Evolutionary conservation across 2,888 invertebrate species (phyloP).

Genomic region (Lamproptera curius): DNA sequence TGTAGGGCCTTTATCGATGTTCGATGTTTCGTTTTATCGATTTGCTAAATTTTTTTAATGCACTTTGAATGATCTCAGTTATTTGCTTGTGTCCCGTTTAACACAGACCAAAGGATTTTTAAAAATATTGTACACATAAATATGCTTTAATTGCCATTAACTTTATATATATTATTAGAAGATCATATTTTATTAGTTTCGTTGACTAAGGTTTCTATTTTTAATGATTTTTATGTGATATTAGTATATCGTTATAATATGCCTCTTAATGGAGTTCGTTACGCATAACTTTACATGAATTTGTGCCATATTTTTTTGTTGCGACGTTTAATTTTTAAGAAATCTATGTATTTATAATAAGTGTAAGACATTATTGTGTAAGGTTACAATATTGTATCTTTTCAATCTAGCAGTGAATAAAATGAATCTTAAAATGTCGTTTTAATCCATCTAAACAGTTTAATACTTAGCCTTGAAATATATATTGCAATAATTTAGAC

Average conservation of each 20-base stretch:
- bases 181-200: not conserved
- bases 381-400: conserved; percentile 5
- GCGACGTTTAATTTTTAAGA: not conserved
- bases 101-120: no score
- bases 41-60: no score
- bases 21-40: no score
- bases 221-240: not conserved
- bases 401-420: conserved; percentile 15
- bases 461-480: no score
- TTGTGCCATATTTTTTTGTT: conserved; percentile 14
- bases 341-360: not conserved
- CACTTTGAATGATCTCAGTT: no score
- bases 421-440: not conserved
- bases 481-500: no score
- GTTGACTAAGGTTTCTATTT: not conserved
- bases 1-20: no score
- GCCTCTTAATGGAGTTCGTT: conserved; percentile 1
- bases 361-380: conserved; percentile 2
- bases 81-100: no score
- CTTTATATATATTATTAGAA: not conserved
- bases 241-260: not conserved
- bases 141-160: not conserved
- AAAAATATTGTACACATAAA: not conserved
- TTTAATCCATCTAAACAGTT: no score
- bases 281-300: not conserved